Evolutionary conservation across 1,140 invertebrate species (phyloP), one percentile per base, ranked within the genome.

Genomic region (Cydia splendana): DNA sequence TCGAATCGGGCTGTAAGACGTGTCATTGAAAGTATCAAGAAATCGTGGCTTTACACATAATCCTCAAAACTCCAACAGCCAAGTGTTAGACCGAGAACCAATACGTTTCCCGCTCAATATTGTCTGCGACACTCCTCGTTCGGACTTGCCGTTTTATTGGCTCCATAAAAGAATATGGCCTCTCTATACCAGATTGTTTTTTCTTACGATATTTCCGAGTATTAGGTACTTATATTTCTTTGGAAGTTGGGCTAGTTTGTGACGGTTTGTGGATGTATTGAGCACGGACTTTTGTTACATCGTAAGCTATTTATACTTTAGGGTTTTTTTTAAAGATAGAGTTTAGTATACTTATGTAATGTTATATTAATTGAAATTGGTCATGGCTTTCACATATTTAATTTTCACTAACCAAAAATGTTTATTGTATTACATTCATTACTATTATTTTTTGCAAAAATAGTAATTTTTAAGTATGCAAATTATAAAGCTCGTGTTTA

Each of bases 151-250:
- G 75, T 76, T 85, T 85, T 84, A 85, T 84, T 78, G 81, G 78
- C 77, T 79, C 81, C 80, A 84, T 85, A 85, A 85, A 85, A 85
- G 83, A 83, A 84, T 84, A 84, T 77, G 79, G 30, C 65, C 65
- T 38, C 65, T 69, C 65, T 69, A n/a, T 15, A 69, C 65, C 65
- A 69, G 65, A 69, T 69, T 81, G 80, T 82, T 79, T 80, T 78
- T 73, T 74, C 82, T 84, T 82, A 81, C 81, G 80, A 79, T 77
- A 77, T 74, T 79, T 78, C 65, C 79, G 34, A 65, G 71, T 42
- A 71, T 84, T 81, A 80, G 28, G 24, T 24, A 24, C 24, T 62
- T 73, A 48, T 75, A 74, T 65, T 76, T 75, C 53, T 18, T 18
- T 51, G 48, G 48, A 15, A 51, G 48, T 51, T 15, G 12, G 48